Evolutionary conservation across 2,113 vertebrate species (phyloP).

Genomic region (Callochromis pleurospilus): DNA sequence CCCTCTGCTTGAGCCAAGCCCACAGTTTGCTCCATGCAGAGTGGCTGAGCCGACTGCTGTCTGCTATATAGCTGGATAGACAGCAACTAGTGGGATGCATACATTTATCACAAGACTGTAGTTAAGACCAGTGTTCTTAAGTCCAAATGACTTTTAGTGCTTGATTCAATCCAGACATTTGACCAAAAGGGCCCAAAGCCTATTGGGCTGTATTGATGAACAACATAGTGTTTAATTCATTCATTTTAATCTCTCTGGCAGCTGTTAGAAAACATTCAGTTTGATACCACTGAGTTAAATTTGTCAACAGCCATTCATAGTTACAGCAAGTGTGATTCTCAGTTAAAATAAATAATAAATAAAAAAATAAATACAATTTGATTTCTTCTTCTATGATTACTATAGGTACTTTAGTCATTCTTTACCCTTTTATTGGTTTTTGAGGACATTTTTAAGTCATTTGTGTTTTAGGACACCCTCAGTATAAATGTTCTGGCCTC

Average conservation of each 20-base stretch:
- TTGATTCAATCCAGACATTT: background rate
- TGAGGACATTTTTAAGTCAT: background rate
- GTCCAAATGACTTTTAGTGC: background rate
- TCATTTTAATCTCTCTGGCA: background rate
- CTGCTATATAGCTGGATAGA: background rate
- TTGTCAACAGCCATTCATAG: background rate
- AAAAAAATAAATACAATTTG: background rate
- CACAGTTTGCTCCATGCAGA: background rate
- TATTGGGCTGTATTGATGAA: background rate
- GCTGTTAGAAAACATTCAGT: background rate
- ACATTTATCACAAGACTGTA: background rate
- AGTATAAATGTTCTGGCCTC: background rate
- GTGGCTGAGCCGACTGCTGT: background rate
- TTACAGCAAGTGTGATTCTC: background rate
- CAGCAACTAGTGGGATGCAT: background rate
- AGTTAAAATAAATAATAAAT: background rate
- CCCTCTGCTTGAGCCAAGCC: constrained; percentile 14
- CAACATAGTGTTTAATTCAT: background rate
- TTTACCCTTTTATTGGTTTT: background rate
- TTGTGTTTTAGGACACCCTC: background rate
- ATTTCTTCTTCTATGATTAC: background rate
- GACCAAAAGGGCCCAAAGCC: background rate
- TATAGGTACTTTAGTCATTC: background rate
- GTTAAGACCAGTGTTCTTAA: background rate
- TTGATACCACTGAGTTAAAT: background rate